Percentiles rank a stretch among this genome's conserved stretches.
phyloP scores from a whole-genome alignment of 2,888 invertebrate genomes.

The Xestobium rufovillosum region DNA sequence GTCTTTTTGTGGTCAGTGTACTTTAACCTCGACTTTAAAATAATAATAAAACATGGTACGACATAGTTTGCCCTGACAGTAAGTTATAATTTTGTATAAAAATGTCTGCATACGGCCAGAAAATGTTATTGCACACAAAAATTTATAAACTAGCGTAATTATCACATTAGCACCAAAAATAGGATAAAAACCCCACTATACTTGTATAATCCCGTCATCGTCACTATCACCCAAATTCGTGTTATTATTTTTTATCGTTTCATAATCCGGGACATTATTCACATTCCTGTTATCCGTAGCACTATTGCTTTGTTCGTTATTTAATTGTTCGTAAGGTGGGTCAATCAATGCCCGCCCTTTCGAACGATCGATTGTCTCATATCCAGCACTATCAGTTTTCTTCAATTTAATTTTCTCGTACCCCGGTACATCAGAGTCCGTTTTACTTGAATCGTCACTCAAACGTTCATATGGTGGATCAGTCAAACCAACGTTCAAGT shows the following conservation, averaged over 20 bases:
- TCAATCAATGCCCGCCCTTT: conserved; percentile 18
- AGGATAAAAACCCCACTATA: conserved; percentile 6
- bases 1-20: too few species aligned
- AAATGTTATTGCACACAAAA: conserved; percentile 1
- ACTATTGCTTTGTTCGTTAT: conserved; percentile 22
- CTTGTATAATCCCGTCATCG: conserved; percentile 18
- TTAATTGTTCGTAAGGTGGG: conserved; percentile 31
- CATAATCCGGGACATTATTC: background rate
- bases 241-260: conserved; percentile 4
- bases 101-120: too few species aligned
- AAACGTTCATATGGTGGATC: conserved; percentile 65
- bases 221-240: conserved; percentile 14
- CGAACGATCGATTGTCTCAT: conserved; percentile 24
- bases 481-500: conserved; percentile 51
- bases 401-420: conserved; percentile 30
- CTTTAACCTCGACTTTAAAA: too few species aligned
- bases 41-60: too few species aligned
- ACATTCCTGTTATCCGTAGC: conserved; percentile 24
- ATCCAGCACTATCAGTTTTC: conserved; percentile 17
- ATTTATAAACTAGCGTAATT: too few species aligned
- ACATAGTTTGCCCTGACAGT: too few species aligned
- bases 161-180: background rate
- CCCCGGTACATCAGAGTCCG: conserved; percentile 30
- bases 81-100: too few species aligned
- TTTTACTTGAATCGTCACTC: conserved; percentile 35